Percentiles rank a stretch among this genome's conserved stretches.
Evolutionary conservation across 2,888 invertebrate genomes (phyloP).

Genomic region (Strigamia crassipes): DNA sequence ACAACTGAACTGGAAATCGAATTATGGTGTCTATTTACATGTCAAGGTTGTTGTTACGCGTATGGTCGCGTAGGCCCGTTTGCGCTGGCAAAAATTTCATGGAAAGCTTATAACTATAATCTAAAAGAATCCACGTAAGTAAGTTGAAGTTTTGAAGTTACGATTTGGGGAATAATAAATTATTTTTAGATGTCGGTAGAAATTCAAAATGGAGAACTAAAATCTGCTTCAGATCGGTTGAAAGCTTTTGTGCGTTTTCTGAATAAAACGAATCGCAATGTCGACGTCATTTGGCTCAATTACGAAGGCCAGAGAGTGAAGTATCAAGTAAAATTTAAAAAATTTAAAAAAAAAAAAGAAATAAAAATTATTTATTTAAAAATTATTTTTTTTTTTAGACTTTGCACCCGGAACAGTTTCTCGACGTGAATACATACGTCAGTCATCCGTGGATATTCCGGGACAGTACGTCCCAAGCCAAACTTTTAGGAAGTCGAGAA

Average conservation of each 20-base stretch:
- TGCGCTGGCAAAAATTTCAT: no score
- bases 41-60: no score
- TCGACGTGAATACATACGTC: constrained; percentile 75
- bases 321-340: constrained; percentile 63
- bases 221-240: not conserved
- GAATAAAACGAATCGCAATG: constrained; percentile 65
- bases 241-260: constrained; percentile 65
- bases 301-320: constrained; percentile 68
- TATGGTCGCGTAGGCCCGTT: no score
- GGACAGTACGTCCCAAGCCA: constrained; percentile 71
- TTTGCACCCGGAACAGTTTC: constrained; percentile 64
- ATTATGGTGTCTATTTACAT: no score
- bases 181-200: no score
- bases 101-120: no score
- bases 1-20: no score
- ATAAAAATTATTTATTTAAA: no score
- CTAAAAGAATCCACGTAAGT: no score
- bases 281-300: constrained; percentile 78
- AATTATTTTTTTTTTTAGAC: constrained; percentile 54
- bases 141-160: no score
- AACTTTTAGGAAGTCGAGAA: constrained; percentile 64
- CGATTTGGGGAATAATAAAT: no score
- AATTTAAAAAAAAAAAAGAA: no score
- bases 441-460: constrained; percentile 85
- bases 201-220: not conserved